Evolutionary conservation across 2,797 vertebrate genomes (phyloP).

Genomic region (Orestias chungarensis): DNA sequence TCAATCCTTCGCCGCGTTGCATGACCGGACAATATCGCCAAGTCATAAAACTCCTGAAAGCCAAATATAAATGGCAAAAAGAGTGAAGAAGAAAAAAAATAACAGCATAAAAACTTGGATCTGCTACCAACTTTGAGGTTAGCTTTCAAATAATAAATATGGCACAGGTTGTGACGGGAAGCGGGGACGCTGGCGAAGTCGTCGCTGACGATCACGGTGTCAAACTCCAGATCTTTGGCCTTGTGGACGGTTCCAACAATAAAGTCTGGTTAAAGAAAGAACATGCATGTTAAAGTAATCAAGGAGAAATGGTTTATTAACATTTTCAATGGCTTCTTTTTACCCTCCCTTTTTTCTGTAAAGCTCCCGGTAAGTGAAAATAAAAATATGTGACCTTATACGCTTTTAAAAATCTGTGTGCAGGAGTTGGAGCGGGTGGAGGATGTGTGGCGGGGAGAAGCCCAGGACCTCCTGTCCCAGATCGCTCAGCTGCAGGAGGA

Average conservation of each 20-base stretch:
- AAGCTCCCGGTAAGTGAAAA: background rate
- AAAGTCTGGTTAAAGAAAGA: slow-evolving; percentile 77
- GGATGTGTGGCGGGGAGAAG: slow-evolving; percentile 97
- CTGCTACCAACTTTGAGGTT: background rate
- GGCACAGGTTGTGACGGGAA: slow-evolving; percentile 58
- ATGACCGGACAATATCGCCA: no score
- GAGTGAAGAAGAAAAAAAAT: no score
- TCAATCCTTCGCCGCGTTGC: no score
- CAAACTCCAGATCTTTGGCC: slow-evolving; percentile 94
- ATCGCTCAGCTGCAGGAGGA: slow-evolving; percentile 97
- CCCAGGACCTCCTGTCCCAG: slow-evolving; percentile 94
- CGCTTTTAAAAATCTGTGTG: background rate
- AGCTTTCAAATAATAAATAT: slow-evolving; percentile 11
- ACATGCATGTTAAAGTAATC: background rate
- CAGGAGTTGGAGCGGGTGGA: slow-evolving; percentile 97
- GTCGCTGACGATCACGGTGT: slow-evolving; percentile 84
- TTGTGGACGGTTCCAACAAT: slow-evolving; percentile 91
- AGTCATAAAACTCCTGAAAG: no score
- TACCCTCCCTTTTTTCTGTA: background rate
- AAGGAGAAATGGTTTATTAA: background rate
- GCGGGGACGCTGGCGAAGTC: slow-evolving; percentile 83
- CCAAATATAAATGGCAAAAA: no score
- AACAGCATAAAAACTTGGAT: background rate
- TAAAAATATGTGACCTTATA: no score
- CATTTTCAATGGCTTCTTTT: background rate